phyloP scores from a whole-genome alignment of 2,888 invertebrate genomes.

The Eupeodes luniger region DNA sequence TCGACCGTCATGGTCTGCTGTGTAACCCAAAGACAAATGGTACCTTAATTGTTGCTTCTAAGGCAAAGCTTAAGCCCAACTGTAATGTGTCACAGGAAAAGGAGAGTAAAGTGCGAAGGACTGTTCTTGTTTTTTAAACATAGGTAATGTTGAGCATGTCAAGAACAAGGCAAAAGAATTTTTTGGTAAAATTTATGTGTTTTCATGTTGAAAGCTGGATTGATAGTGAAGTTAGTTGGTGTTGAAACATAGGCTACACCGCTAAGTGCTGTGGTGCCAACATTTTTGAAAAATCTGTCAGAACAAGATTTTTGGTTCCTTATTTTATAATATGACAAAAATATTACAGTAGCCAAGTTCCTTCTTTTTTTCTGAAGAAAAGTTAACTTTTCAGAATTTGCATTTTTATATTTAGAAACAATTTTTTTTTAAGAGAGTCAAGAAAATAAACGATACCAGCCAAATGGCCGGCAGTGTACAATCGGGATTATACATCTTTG shows the following conservation, averaged over 20 bases:
- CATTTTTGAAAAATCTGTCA: no score
- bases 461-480: no score
- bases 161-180: conserved; percentile 22
- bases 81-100: conserved; percentile 4
- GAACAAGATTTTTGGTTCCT: no score
- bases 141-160: conserved; percentile 34
- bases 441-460: no score
- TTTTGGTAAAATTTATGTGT: conserved; percentile 14
- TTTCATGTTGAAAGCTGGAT: conserved; percentile 33
- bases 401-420: no score
- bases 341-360: no score
- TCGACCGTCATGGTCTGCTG: conserved; percentile 52
- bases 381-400: no score
- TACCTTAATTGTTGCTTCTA: conserved; percentile 62
- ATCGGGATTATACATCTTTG: no score
- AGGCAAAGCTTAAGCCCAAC: background rate
- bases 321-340: no score
- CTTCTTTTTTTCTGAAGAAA: no score
- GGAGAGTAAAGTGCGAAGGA: conserved; percentile 21
- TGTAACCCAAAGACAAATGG: conserved; percentile 49
- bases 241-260: background rate
- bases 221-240: background rate
- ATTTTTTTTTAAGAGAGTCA: no score
- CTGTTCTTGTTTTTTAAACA: background rate
- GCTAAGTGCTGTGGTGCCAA: no score